phyloP scores from a whole-genome alignment of 2,113 vertebrate genomes.

The Progne subis region DNA sequence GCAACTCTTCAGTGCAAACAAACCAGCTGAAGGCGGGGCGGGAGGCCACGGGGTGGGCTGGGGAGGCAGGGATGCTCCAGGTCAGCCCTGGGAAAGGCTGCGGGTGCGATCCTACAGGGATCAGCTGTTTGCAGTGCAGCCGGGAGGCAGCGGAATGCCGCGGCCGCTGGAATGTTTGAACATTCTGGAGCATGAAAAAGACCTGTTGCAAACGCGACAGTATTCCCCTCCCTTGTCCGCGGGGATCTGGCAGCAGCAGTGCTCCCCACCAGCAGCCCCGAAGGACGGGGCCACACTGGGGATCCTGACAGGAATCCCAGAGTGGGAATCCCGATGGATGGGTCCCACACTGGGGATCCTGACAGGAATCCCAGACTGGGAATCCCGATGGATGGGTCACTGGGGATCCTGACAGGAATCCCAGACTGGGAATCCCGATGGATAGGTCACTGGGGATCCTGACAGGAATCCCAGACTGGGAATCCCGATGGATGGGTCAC shows the following conservation, averaged over 20 bases:
- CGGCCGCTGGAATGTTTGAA: neutral
- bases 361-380: fast-evolving
- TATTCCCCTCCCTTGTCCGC: fast-evolving
- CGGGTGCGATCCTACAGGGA: neutral
- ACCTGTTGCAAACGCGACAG: fast-evolving
- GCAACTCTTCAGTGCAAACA: neutral
- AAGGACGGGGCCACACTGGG: fast-evolving
- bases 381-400: neutral
- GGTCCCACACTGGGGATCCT: neutral
- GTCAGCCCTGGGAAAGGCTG: neutral
- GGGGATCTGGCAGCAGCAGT: neutral
- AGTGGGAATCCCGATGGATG: neutral
- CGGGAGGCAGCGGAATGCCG: neutral
- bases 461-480: no score
- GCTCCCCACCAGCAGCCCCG: neutral
- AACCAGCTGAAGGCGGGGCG: neutral
- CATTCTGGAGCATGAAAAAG: neutral
- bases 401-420: neutral
- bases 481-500: no score
- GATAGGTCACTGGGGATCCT: no score
- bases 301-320: fast-evolving
- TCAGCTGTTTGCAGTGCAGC: neutral
- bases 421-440: neutral
- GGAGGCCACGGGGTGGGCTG: neutral
- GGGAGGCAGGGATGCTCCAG: neutral